Percentiles rank a stretch among this genome's conserved stretches.
phyloP scores from a whole-genome alignment of 2,888 invertebrate species.

The Drosophila macrothrix region DNA sequence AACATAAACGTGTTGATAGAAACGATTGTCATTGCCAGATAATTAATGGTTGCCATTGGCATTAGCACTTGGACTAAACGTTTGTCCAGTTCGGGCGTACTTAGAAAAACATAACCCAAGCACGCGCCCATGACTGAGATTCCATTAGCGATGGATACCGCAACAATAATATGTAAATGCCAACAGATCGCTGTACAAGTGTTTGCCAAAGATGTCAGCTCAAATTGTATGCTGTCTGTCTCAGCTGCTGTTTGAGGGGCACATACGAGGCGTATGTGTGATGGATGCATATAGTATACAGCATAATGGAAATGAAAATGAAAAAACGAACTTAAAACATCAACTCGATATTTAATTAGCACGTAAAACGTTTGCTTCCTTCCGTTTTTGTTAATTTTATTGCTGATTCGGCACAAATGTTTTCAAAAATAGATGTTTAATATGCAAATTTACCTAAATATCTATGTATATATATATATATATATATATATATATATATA shows the following conservation, averaged over 20 bases:
- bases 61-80: slow-evolving; percentile 33
- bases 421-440: slow-evolving; percentile 45
- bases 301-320: slow-evolving; percentile 13
- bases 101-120: background rate
- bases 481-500: slow-evolving; percentile 3
- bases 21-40: slow-evolving; percentile 44
- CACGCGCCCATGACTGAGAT: slow-evolving; percentile 37
- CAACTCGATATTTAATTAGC: slow-evolving; percentile 49
- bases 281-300: slow-evolving; percentile 40
- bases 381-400: slow-evolving; percentile 41
- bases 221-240: slow-evolving; percentile 34
- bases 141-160: slow-evolving; percentile 34
- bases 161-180: slow-evolving; percentile 51
- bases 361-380: slow-evolving; percentile 62
- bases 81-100: slow-evolving; percentile 1
- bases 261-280: slow-evolving; percentile 27
- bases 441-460: slow-evolving; percentile 44
- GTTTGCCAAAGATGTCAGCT: slow-evolving; percentile 59
- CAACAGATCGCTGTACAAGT: slow-evolving; percentile 49
- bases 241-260: slow-evolving; percentile 24
- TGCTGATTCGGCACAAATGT: slow-evolving; percentile 30
- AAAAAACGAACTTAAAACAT: slow-evolving; percentile 15
- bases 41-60: slow-evolving; percentile 49
- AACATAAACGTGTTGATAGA: background rate
- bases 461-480: slow-evolving; percentile 10